Evolutionary conservation across 2,113 vertebrate species (phyloP), one percentile per base, ranked within the genome.

Genomic region (Hiodon tergisus): DNA sequence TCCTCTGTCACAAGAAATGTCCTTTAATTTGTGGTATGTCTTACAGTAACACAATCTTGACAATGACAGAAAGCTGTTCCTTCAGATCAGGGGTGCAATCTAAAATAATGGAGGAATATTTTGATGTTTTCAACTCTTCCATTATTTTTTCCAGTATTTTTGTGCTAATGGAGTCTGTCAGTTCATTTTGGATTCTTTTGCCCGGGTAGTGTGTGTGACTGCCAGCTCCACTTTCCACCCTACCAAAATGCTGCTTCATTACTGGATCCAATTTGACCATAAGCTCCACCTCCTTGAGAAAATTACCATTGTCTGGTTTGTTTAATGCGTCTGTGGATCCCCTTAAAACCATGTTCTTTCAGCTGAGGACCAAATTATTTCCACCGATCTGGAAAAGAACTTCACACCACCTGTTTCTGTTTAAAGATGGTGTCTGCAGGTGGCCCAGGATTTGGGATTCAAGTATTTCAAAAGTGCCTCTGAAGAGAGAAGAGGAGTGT

Each of bases 261-360:
- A 78, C 61, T 51, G 70, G 71, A 53, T 80, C 50, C 76, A 69
- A 78, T 75, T 78, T 76, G 74, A 17, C 77, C 76, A 80, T 62
- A 62, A 71, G 68, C 68, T 76, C 63, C 46, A 58, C 65, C 14
- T 69, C 67, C 71, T 70, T 70, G 9, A 76, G 75, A 70, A 78
- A 77, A 51, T 77, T 31, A n/a, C n/a, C n/a, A n/a, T n/a, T n/a
- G n/a, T n/a, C n/a, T n/a, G n/a, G n/a, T n/a, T n/a, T n/a, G n/a
- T 73, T 14, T 16, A 62, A 31, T 74, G 60, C 66, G n/a, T 75
- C 55, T 69, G 63, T 69, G 74, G 65, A 59, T 14, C 65, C 57
- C 8, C 67, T 69, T 2, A 75, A 59, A 69, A 53, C 67, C 13
- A 75, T 16, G 47, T 75, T 75, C 66, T 74, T 52, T 74, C 52